Base-by-base conservation (phyloP, 2,888 invertebrate species). In the Petrophora chlorosata region DNA sequence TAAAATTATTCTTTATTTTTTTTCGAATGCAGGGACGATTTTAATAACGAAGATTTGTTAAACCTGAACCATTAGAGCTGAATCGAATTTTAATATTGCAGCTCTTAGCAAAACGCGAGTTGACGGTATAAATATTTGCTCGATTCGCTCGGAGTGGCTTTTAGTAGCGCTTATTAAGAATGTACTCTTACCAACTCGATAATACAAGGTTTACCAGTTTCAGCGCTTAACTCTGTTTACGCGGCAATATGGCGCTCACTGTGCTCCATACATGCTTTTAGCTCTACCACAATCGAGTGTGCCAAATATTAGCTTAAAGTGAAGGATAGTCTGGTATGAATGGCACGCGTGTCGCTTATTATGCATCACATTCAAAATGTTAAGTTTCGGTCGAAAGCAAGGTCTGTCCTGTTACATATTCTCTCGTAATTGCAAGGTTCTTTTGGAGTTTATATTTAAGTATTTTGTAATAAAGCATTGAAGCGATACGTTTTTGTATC, bases 121-220 rank as follows among this genome's bases (percentile, higher is more conserved):
- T 34, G 54, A 50, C 53, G 61, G 60, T 59, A 70, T 67, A 73
- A 74, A 80, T 74, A 78, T 80, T 79, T 76, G 67, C 67, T 73
- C 70, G 74, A 75, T 73, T 65, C 68, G 67, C 64, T 68, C 45
- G 60, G 65, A 71, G 59, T 42, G 16, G 64, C 61, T 68, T 72
- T 77, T 73, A 67, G 67, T 63, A 55, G 58, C 57, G 65, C 70
- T 80, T 77, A 82, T 79, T 74, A 72, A 72, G 65, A 73, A 75
- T 71, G 72, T 73, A 75, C 65, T 68, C 63, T 65, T 65, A 70
- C 69, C 73, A 74, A 79, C 70, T 70, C 74, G 77, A 81, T 81
- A 30, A 77, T 77, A 85, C 80, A 89, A 89, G 88, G 89, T 72
- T 83, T 85, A 82, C 88, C 76, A 86, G 87, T 87, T 88, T 88